Evolutionary conservation across 2,113 vertebrate genomes (phyloP).

Genomic region (Rhabdornis inornatus): DNA sequence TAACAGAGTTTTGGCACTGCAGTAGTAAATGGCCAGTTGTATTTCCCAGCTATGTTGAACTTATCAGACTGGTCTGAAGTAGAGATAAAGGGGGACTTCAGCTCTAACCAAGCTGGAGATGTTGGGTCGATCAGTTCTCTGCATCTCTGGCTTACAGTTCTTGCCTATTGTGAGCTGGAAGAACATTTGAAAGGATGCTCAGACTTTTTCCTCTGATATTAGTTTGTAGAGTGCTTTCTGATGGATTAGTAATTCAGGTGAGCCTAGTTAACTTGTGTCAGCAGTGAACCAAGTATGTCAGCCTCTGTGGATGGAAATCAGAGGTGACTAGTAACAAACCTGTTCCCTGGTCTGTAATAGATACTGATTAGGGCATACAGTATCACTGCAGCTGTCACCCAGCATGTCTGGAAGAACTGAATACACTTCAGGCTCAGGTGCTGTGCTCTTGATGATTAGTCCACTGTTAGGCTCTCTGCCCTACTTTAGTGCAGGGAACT

Average conservation of each 20-base stretch:
- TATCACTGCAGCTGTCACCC: not conserved
- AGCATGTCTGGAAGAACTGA: not conserved
- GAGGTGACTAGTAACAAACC: not conserved
- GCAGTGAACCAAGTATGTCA: not conserved
- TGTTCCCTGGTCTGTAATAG: not conserved
- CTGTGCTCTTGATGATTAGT: not conserved
- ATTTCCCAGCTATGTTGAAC: not conserved
- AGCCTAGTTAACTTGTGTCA: not conserved
- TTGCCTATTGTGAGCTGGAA: not conserved
- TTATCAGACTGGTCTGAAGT: not conserved
- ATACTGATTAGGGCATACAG: too few species aligned
- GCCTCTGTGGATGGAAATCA: not conserved
- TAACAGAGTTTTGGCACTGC: not conserved
- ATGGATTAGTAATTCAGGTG: not conserved
- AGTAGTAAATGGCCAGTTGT: not conserved
- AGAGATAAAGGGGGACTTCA: not conserved
- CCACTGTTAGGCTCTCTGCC: not conserved
- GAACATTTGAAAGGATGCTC: not conserved
- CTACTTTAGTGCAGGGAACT: not conserved
- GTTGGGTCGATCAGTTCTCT: not conserved
- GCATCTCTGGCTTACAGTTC: not conserved
- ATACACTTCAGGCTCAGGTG: not conserved
- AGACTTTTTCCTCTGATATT: not conserved
- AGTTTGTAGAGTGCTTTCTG: not conserved
- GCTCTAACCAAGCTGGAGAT: not conserved